Percentiles rank a stretch among this genome's conserved stretches.
These are phyloP conservation scores for Aphis craccivora DNA, from an alignment of 1,140 invertebrate genomes.

Conservation along the genomic window DNA sequence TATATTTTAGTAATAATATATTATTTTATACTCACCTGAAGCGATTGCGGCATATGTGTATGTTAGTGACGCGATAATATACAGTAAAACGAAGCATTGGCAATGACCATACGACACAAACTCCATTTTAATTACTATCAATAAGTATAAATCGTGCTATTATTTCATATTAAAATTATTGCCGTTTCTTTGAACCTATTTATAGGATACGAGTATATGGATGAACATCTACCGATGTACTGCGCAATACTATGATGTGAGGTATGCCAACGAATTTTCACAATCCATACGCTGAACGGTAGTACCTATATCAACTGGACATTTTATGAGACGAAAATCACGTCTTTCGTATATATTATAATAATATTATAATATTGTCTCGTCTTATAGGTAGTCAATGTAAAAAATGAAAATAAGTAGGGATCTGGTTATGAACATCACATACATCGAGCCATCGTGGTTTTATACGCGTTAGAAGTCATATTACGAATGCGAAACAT, in stretches of 20 bases:
- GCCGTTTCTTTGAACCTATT: background rate
- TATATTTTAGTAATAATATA: too few relatives aligned
- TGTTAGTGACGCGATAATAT: background rate
- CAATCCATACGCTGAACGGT: background rate
- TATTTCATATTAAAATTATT: background rate
- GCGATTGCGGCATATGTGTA: background rate
- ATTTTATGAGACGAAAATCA: background rate
- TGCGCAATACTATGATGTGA: background rate
- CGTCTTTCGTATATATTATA: background rate
- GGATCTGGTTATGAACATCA: background rate
- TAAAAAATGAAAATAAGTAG: background rate
- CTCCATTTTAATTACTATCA: background rate
- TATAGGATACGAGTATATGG: background rate
- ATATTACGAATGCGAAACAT: too few relatives aligned
- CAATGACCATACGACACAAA: background rate
- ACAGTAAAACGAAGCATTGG: background rate
- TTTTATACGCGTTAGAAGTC: background rate
- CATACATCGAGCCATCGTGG: background rate
- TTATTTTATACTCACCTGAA: conserved; percentile 20
- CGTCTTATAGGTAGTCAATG: background rate
- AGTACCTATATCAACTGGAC: background rate
- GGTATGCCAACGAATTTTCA: background rate
- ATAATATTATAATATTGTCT: background rate
- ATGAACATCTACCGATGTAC: background rate
- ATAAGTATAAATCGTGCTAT: too few relatives aligned